Evolutionary conservation across 2,797 vertebrate genomes (phyloP), one percentile per base, ranked within the genome.

Genomic region (Fistularia tabacaria): DNA sequence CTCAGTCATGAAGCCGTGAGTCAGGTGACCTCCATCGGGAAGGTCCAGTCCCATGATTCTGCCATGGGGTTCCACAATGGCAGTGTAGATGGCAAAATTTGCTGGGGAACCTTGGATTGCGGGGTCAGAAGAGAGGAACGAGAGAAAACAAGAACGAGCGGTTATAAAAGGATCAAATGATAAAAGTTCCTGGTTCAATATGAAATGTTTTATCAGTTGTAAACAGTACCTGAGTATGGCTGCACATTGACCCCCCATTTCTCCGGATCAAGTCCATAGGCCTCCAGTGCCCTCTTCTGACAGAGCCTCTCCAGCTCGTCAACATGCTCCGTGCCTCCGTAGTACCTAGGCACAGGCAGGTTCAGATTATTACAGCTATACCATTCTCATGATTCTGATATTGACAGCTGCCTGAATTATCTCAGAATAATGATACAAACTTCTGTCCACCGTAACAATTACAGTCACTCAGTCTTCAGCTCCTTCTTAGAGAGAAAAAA

Each of bases 1-100:
- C 13, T 97, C 93, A 0, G 97, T 99, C 97, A 99, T 98, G 88
- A 98, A 99, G 1, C 97, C 97, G 0, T 99, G 97, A 3, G 96
- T 99, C 70, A 99, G 87, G 76, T 99, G 97, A 46, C 97, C 97
- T 0, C 97, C 97, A 0, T 99, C 97, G 0, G 97, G 97, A 63
- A 99, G 91, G 74, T 99, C 97, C 74, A 99, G 87, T 7, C 97
- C 97, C 97, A 99, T 99, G 85, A 99, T 99, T 64, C 97, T 90
- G 11, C 97, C 97, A 0, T 99, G 97, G 8, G 95, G 95, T 77
- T 97, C 96, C 54, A 96, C 97, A 1, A 99, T 53, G 8, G 95
- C 97, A 0, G 96, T 94, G 84, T 98, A 99, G 36, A 99, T 88
- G 0, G 96, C 95, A 3, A 98, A 98, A 80, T 99, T 99, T 1